Evolutionary conservation across 2,113 vertebrate species (phyloP).

Genomic region (Rana temporaria): DNA sequence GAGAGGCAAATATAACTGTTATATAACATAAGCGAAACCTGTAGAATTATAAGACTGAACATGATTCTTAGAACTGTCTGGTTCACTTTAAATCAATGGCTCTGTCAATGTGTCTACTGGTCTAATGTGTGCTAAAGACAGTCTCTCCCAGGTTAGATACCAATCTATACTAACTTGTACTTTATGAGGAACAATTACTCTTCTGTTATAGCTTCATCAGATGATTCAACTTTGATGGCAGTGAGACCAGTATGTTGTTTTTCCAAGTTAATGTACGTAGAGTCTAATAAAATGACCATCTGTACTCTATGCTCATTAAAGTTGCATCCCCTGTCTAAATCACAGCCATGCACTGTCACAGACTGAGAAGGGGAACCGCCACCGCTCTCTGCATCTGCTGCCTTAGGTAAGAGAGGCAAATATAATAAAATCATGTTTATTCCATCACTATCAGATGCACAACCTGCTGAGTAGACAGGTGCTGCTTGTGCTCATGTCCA

Average conservation of each 20-base stretch:
- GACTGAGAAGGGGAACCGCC: conserved; percentile 67
- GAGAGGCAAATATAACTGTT: too few relatives aligned
- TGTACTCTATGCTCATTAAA: conserved; percentile 67
- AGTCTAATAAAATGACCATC: conserved; percentile 72
- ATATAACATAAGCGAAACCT: too few relatives aligned
- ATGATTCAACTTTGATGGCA: neutral
- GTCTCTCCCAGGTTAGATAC: too few relatives aligned
- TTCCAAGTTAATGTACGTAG: conserved; percentile 9
- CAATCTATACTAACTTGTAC: neutral
- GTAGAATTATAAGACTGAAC: too few relatives aligned
- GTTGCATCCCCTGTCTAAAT: conserved; percentile 70
- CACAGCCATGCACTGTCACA: conserved; percentile 69
- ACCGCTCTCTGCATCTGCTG: conserved; percentile 54
- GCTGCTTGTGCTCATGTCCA: conserved; percentile 74
- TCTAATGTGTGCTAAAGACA: too few relatives aligned
- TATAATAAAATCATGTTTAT: conserved; percentile 59
- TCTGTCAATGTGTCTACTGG: too few relatives aligned
- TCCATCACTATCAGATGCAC: conserved; percentile 71
- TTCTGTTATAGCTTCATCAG: neutral
- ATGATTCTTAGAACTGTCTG: too few relatives aligned
- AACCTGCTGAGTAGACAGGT: conserved; percentile 83
- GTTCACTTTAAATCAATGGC: too few relatives aligned
- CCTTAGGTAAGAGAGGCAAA: conserved; percentile 54
- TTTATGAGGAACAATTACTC: neutral
- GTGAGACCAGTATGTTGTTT: conserved; percentile 8